Evolutionary conservation across 2,888 invertebrate genomes (phyloP).

Genomic region (Coenonympha glycerion): DNA sequence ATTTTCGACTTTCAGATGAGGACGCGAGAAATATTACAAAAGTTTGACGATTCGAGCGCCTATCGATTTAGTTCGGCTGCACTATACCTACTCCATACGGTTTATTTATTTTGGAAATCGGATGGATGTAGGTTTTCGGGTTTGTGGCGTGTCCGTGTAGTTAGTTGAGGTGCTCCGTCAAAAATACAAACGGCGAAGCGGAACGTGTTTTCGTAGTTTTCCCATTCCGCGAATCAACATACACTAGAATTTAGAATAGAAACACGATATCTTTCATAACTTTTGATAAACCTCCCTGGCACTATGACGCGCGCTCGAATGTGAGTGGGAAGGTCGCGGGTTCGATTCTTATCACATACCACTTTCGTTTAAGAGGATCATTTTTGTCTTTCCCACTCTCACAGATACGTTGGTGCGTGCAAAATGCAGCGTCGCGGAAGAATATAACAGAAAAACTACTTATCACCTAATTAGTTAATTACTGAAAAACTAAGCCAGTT

Average conservation of each 20-base stretch:
- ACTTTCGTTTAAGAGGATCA: too few relatives aligned
- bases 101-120: conserved; percentile 65
- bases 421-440: too few relatives aligned
- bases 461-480: too few relatives aligned
- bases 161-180: conserved; percentile 26
- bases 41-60: conserved; percentile 62
- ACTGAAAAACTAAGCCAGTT: too few relatives aligned
- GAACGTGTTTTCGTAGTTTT: conserved; percentile 33
- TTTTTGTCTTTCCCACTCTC: too few relatives aligned
- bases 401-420: too few relatives aligned
- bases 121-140: conserved; percentile 69
- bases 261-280: not conserved
- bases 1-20: conserved; percentile 27
- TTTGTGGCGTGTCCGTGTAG: conserved; percentile 62
- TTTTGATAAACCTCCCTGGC: too few relatives aligned
- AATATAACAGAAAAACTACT: too few relatives aligned
- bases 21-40: conserved; percentile 51
- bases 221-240: conserved; percentile 47
- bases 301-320: too few relatives aligned
- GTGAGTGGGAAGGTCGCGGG: too few relatives aligned
- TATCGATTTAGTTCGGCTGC: conserved; percentile 64
- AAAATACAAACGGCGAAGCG: conserved; percentile 25
- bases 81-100: conserved; percentile 46
- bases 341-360: too few relatives aligned
- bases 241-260: conserved; percentile 7